Evolutionary conservation across 2,113 vertebrate genomes (phyloP).

Genomic region (Passer domesticus): DNA sequence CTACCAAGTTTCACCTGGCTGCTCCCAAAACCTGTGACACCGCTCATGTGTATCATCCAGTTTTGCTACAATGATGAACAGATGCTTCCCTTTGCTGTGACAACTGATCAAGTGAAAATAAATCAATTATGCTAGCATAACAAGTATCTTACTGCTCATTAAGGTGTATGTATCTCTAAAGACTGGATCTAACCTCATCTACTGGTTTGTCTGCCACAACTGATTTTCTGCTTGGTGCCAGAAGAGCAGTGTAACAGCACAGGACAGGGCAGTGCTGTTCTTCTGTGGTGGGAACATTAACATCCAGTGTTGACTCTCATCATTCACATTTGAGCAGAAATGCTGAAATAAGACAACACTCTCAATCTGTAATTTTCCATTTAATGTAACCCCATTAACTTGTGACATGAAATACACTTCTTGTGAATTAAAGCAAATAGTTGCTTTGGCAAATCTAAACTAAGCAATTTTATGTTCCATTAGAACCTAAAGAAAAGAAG

Average conservation of each 20-base stretch:
- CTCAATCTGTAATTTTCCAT: neutral
- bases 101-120: neutral
- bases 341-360: neutral
- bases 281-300: neutral
- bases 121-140: neutral
- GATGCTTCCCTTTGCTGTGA: neutral
- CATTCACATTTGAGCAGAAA: neutral
- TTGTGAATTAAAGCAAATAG: neutral
- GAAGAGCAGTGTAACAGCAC: neutral
- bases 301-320: neutral
- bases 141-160: neutral
- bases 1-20: neutral
- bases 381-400: neutral
- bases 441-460: neutral
- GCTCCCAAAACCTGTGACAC: neutral
- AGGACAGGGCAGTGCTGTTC: neutral
- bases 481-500: neutral
- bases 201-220: neutral
- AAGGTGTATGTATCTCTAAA: neutral
- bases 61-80: fast-evolving
- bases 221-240: neutral
- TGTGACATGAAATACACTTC: neutral
- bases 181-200: neutral
- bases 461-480: neutral
- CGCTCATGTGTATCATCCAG: fast-evolving